These are phyloP conservation scores for Sphaeridia pumilis DNA, from an alignment of 2,888 invertebrate species.

Conservation along the genomic window DNA sequence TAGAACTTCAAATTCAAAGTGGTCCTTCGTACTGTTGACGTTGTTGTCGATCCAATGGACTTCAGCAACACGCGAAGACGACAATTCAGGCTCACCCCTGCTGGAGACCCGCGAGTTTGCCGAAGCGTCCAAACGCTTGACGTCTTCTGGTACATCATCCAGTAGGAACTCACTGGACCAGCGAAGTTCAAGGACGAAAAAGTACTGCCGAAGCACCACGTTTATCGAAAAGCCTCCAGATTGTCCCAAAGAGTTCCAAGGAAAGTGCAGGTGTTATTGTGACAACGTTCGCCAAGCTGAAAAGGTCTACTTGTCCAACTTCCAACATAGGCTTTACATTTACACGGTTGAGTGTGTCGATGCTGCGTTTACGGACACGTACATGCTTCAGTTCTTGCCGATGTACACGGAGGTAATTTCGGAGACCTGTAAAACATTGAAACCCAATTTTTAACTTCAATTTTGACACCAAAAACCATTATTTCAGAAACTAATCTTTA, in stretches of 20 bases:
- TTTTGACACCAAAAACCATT: not conserved
- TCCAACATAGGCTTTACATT: conserved; percentile 41
- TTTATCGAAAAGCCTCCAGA: not conserved
- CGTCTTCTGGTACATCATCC: not conserved
- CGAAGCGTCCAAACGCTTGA: not conserved
- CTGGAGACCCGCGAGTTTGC: not conserved
- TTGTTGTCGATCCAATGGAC: no score
- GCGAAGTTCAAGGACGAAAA: not conserved
- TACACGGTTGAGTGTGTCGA: conserved; percentile 55
- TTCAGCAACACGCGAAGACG: not conserved
- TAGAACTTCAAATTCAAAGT: no score
- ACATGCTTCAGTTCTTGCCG: conserved; percentile 52
- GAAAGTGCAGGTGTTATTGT: conserved; percentile 5
- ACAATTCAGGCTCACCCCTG: not conserved
- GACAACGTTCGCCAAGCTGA: not conserved
- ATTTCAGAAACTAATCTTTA: conserved; percentile 52
- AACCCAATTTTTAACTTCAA: not conserved
- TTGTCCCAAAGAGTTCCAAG: conserved; percentile 7
- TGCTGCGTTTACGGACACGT: conserved; percentile 48
- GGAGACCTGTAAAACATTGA: not conserved
- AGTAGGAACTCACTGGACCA: not conserved
- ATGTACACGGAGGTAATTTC: conserved; percentile 49
- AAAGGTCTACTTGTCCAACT: not conserved
- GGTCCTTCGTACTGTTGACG: no score
- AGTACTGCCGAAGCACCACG: not conserved